Conservation (phyloP, 2,888 invertebrate species). For the Trissolcus brochymenae region DNA sequence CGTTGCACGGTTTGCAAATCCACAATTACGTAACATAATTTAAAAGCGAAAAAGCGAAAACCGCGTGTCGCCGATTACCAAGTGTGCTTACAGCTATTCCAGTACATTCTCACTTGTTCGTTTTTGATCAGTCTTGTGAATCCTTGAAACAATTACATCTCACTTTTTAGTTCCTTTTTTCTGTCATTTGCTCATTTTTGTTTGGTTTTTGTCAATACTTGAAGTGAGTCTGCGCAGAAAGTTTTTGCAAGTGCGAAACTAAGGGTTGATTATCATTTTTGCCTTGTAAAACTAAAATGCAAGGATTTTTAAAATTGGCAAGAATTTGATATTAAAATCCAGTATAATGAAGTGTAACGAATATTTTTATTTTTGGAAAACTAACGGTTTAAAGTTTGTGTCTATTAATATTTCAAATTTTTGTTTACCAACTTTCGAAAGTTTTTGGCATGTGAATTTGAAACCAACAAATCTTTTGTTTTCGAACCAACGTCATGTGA, state of each 20-base stretch:
- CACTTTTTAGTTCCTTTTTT: background rate
- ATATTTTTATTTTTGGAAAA: too few species aligned
- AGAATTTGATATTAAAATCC: background rate
- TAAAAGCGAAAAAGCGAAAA: background rate
- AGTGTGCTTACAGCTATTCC: background rate
- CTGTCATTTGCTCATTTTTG: background rate
- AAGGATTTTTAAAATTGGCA: background rate
- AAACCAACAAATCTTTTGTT: too few species aligned
- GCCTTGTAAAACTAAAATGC: background rate
- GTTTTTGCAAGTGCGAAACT: background rate
- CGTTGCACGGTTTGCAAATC: background rate
- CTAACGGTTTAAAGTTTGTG: too few species aligned
- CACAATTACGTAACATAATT: background rate
- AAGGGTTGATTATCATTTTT: background rate
- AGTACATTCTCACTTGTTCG: background rate
- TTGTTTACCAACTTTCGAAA: too few species aligned
- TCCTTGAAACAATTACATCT: background rate
- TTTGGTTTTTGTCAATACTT: background rate
- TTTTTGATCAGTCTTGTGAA: background rate
- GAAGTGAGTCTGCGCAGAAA: background rate
- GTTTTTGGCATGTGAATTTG: too few species aligned
- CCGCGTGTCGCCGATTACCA: background rate
- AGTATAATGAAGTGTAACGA: background rate
- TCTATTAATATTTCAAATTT: too few species aligned
- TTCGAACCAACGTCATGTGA: too few species aligned